Evolutionary conservation across 1,140 invertebrate genomes (phyloP), one percentile per base, ranked within the genome.

Genomic region (Calliopsis andreniformis): DNA sequence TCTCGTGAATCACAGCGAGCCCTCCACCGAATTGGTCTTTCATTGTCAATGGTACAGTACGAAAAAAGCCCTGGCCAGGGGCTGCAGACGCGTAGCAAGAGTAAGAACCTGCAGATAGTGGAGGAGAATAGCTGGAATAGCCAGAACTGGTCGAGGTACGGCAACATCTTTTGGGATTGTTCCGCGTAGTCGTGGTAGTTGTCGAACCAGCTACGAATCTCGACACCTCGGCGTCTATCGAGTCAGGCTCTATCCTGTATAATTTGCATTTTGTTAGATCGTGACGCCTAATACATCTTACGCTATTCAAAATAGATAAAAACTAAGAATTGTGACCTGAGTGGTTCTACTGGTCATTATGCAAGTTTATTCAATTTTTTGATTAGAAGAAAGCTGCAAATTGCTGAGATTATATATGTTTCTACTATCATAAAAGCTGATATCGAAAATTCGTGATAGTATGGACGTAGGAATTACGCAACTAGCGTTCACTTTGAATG

Each of bases 91-190:
- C 61, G 18, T 83, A 85, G 39, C 71, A 82, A 28, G 85, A 86
- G 63, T 79, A 88, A 16, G 87, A 89, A n/a, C 83, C 81, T 25
- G 84, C 85, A 16, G 88, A 88, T 25, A 90, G 63, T 30, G 87
- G 85, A 1, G 88, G 87, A 30, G 89, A 90, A 61, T 90, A 84
- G 39, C 87, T 89, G 72, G 89, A 89, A 47, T 89, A 90, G 56
- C 89, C 89, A 23, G 88, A 89, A 83, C 88, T 89, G 68, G 83
- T 89, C 42, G 88, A 89, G 6, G 81, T 87, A 59, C 82, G 86
- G 73, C 80, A 85, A 70, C 86, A 90, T 85, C 82, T 87, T 86
- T 75, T 87, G 53, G 76, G 75, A 81, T 82, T 82, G 58, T 85
- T 78, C 53, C 82, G 49, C 43, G 76, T 71, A 6, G 67, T 56